phyloP scores from a whole-genome alignment of 2,888 invertebrate species.

The Orthosia gracilis region DNA sequence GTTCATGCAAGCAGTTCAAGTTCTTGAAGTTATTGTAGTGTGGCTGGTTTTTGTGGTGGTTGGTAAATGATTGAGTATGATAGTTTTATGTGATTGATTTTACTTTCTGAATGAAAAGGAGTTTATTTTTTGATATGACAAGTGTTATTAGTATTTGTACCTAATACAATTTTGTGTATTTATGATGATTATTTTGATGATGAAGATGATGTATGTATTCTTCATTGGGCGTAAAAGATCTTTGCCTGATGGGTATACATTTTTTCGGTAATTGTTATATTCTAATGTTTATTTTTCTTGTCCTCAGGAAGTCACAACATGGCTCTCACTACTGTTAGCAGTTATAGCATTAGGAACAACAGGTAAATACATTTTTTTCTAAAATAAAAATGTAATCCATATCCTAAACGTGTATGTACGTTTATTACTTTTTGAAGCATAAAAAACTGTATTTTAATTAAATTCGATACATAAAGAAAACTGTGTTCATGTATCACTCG shows the following conservation, averaged over 20 bases:
- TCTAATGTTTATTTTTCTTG: slow-evolving; percentile 68
- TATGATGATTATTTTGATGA: too few relatives aligned
- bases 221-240: too few relatives aligned
- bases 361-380: slow-evolving; percentile 75
- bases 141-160: too few relatives aligned
- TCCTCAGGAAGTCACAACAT: slow-evolving; percentile 83
- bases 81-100: slow-evolving; percentile 8
- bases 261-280: background rate
- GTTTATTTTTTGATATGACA: background rate
- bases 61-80: slow-evolving; percentile 30
- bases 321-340: slow-evolving; percentile 80
- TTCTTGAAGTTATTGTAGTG: slow-evolving; percentile 42
- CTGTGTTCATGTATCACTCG: too few relatives aligned
- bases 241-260: background rate
- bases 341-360: slow-evolving; percentile 83
- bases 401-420: background rate
- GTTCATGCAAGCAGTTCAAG: slow-evolving; percentile 50
- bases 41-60: slow-evolving; percentile 23
- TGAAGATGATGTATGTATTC: background rate
- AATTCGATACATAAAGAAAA: background rate
- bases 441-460: background rate
- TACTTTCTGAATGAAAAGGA: background rate
- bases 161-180: too few relatives aligned
- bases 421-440: background rate
- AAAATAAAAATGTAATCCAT: background rate